Evolutionary conservation across 2,888 invertebrate species (phyloP).

Genomic region (Cistogaster globosa): DNA sequence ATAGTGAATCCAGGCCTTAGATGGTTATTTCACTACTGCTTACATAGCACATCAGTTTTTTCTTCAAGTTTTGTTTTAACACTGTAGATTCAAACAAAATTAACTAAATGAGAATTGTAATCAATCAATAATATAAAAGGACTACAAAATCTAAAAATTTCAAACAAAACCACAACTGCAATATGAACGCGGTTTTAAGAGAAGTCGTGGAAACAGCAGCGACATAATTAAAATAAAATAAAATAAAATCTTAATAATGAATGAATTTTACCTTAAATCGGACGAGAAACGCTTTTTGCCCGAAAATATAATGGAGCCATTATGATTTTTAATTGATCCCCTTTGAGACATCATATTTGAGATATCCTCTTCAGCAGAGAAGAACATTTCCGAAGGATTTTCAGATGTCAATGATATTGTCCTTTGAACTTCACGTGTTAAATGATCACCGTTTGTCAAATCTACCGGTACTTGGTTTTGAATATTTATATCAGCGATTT

Average conservation of each 20-base stretch:
- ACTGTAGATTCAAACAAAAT: too few relatives aligned
- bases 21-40: too few relatives aligned
- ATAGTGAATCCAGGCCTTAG: too few relatives aligned
- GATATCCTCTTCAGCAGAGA: constrained; percentile 95
- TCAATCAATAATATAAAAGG: too few relatives aligned
- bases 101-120: too few relatives aligned
- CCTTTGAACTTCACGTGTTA: constrained; percentile 85
- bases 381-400: constrained; percentile 95
- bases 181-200: too few relatives aligned
- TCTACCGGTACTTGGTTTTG: constrained; percentile 74
- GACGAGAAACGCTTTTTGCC: constrained; percentile 83
- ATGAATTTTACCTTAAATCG: constrained; percentile 81
- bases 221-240: too few relatives aligned
- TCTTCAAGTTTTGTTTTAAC: too few relatives aligned
- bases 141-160: too few relatives aligned
- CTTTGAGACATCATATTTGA: constrained; percentile 81
- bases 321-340: constrained; percentile 81
- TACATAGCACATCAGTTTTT: too few relatives aligned
- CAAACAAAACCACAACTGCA: too few relatives aligned
- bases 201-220: too few relatives aligned
- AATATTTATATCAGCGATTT: constrained; percentile 81
- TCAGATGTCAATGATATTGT: constrained; percentile 94
- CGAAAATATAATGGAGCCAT: constrained; percentile 81
- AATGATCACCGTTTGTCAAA: constrained; percentile 77
- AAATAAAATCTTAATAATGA: background rate